phyloP scores from a whole-genome alignment of 2,888 invertebrate genomes.

The Galerucella nymphaeae region DNA sequence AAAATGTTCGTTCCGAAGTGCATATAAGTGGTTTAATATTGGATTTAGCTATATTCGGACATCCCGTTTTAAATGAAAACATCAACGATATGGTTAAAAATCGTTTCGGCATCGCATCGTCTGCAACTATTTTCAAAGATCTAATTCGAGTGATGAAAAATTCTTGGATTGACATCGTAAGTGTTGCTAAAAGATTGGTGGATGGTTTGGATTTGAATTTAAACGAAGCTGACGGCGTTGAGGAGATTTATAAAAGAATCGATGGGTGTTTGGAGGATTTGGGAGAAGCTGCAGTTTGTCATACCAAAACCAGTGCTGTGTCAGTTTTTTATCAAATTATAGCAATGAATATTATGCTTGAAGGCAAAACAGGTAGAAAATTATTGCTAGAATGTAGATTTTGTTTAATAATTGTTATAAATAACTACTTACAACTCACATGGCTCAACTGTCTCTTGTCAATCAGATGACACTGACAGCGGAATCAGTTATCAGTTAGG shows the following conservation, averaged over 20 bases:
- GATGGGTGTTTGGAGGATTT: slow-evolving; percentile 51
- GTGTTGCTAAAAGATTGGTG: slow-evolving; percentile 25
- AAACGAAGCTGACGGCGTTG: slow-evolving; percentile 51
- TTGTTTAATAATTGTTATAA: too few relatives aligned
- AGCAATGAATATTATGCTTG: slow-evolving; percentile 68
- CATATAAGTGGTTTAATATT: slow-evolving; percentile 67
- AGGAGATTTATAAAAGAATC: slow-evolving; percentile 62
- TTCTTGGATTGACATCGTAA: slow-evolving; percentile 31
- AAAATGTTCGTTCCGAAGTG: slow-evolving; percentile 63
- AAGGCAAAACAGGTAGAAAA: slow-evolving; percentile 65
- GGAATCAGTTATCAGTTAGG: too few relatives aligned
- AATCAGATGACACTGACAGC: too few relatives aligned
- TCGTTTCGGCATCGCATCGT: slow-evolving; percentile 62
- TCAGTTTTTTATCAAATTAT: slow-evolving; percentile 70
- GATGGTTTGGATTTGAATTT: slow-evolving; percentile 60
- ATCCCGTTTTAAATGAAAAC: slow-evolving; percentile 69
- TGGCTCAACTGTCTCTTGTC: too few relatives aligned
- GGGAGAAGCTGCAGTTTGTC: slow-evolving; percentile 59
- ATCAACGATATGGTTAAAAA: slow-evolving; percentile 66
- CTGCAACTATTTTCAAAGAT: slow-evolving; percentile 41
- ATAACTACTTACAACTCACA: too few relatives aligned
- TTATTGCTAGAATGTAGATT: too few relatives aligned
- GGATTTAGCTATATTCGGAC: slow-evolving; percentile 74
- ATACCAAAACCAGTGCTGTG: slow-evolving; percentile 65
- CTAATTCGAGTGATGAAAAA: slow-evolving; percentile 54